Evolutionary conservation across 2,888 invertebrate genomes (phyloP).

Genomic region (Melitaea athalia): DNA sequence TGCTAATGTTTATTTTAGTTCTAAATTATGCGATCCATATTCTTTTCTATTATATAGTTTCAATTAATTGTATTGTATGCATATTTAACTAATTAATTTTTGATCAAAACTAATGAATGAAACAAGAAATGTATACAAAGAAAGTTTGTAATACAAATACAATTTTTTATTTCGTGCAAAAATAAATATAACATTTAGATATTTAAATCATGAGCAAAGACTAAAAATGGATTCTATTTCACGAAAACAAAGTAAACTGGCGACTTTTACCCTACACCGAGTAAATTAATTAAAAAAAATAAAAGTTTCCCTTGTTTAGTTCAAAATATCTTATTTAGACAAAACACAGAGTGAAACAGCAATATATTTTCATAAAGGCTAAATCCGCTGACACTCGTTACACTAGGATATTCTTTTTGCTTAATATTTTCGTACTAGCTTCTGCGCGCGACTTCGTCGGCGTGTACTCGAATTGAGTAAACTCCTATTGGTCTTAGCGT

Average conservation of each 20-base stretch:
- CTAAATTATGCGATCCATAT: no score
- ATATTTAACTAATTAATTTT: no score
- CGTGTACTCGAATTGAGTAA: no score
- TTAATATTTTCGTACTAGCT: slow-evolving; percentile 3
- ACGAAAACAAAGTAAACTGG: neutral
- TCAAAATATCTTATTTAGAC: slow-evolving; percentile 6
- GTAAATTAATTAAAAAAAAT: slow-evolving; percentile 3
- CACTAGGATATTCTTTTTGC: slow-evolving; percentile 3
- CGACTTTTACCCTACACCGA: neutral
- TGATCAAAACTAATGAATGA: no score
- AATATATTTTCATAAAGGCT: slow-evolving; percentile 13
- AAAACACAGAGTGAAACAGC: slow-evolving; percentile 4
- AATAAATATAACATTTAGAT: neutral
- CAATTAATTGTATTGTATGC: no score
- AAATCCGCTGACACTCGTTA: slow-evolving; percentile 10
- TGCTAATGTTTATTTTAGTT: no score
- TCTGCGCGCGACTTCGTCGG: no score
- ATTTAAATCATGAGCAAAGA: neutral
- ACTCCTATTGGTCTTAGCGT: no score
- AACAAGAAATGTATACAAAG: no score
- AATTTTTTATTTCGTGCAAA: no score
- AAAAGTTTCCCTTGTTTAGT: slow-evolving; percentile 6
- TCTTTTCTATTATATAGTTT: no score
- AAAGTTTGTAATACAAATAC: no score
- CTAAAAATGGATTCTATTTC: neutral